Evolutionary conservation across 1,140 invertebrate species (phyloP).

Genomic region (Odontomachus brunneus): DNA sequence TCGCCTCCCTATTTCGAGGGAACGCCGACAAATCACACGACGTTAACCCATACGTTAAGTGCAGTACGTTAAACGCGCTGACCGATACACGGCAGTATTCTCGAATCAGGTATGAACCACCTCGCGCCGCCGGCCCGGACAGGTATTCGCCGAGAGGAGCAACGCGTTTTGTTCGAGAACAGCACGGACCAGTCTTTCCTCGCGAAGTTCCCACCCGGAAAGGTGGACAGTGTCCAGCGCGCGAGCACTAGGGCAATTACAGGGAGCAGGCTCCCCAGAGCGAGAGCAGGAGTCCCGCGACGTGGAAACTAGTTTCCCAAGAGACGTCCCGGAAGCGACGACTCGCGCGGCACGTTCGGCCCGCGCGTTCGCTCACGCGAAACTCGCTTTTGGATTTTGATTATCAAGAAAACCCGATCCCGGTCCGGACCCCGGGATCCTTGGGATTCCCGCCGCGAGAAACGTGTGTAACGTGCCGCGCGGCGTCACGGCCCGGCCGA

Average conservation of each 20-base stretch:
- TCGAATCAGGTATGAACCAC: constrained; percentile 46
- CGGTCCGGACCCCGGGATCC: constrained; percentile 53
- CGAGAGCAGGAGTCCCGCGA: constrained; percentile 60
- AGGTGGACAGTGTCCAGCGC: constrained; percentile 69
- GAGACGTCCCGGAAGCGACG: constrained; percentile 64
- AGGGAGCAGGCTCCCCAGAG: constrained; percentile 19
- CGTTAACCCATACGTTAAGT: constrained; percentile 32
- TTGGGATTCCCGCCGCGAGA: constrained; percentile 56
- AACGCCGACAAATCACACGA: neutral
- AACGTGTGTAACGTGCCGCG: constrained; percentile 81
- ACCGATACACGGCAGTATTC: neutral
- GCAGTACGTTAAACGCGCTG: constrained; percentile 19
- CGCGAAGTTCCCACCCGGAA: constrained; percentile 48
- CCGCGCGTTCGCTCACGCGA: constrained; percentile 27
- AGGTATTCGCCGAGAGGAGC: constrained; percentile 39
- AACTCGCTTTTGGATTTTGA: constrained; percentile 77
- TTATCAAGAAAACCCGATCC: constrained; percentile 74
- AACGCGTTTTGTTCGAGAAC: constrained; percentile 47
- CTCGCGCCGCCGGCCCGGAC: neutral
- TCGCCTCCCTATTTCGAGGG: neutral
- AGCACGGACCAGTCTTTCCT: constrained; percentile 63
- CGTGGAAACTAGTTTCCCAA: constrained; percentile 54
- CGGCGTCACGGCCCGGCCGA: constrained; percentile 75
- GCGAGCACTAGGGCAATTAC: constrained; percentile 68
- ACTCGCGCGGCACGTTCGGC: neutral